These are phyloP conservation scores for Sarcophilus harrisii DNA, from an alignment of 2,797 vertebrate genomes.

Conservation along the genomic window DNA sequence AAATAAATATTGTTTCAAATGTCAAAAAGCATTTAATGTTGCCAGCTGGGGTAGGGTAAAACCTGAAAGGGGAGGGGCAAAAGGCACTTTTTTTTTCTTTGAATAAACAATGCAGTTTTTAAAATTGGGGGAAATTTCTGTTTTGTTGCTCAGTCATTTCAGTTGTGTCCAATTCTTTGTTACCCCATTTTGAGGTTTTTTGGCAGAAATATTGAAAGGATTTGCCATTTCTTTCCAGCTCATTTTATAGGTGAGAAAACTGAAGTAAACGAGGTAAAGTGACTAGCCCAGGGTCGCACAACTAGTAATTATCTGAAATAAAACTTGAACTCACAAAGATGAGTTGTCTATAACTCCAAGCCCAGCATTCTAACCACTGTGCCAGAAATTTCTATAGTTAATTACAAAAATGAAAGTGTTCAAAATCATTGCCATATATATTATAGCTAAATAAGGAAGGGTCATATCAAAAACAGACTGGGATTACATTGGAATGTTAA, in stretches of 20 bases:
- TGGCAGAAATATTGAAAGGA: background rate
- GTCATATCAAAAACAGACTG: too few species aligned
- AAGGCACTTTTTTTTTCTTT: background rate
- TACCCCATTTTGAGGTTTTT: background rate
- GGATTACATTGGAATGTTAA: too few species aligned
- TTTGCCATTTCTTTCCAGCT: background rate
- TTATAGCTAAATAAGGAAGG: too few species aligned
- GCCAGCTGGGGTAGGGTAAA: background rate
- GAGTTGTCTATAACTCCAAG: background rate
- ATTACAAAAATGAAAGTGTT: background rate
- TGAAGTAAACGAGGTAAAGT: background rate
- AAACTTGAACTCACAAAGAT: background rate
- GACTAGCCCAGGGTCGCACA: background rate
- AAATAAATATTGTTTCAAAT: conserved; percentile 75
- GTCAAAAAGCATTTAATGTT: background rate
- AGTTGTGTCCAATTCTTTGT: background rate
- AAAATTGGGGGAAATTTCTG: background rate
- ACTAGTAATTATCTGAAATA: background rate
- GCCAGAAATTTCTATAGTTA: background rate
- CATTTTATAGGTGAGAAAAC: background rate
- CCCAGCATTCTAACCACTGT: background rate
- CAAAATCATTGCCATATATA: background rate
- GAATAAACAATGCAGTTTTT: background rate
- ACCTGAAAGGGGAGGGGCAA: background rate
- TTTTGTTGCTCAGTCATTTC: background rate